Evolutionary conservation across 2,888 invertebrate species (phyloP).

Genomic region (Agrochola lota): DNA sequence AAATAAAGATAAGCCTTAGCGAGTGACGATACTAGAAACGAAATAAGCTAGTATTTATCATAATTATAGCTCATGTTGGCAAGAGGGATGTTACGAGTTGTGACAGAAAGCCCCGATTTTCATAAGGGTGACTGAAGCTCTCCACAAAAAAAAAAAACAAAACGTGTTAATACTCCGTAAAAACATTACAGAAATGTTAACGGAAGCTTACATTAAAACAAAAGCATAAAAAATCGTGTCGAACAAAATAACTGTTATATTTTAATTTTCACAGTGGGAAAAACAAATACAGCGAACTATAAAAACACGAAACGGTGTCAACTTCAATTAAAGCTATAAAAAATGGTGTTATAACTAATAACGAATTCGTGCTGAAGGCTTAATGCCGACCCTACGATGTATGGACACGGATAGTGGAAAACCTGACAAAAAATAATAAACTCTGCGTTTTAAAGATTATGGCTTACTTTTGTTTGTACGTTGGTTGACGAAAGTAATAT

Average conservation of each 20-base stretch:
- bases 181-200: conserved; percentile 36
- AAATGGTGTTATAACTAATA: conserved; percentile 80
- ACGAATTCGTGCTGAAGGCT: conserved; percentile 72
- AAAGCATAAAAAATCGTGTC: conserved; percentile 58
- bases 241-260: conserved; percentile 64
- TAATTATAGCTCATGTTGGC: background rate
- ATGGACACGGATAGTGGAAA: conserved; percentile 50
- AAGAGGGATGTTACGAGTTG: background rate
- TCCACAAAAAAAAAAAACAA: conserved; percentile 4
- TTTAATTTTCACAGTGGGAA: conserved; percentile 67
- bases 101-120: background rate
- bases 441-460: conserved; percentile 6
- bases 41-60: background rate
- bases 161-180: conserved; percentile 17
- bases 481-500: conserved; percentile 44
- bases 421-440: conserved; percentile 38
- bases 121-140: background rate
- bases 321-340: conserved; percentile 83
- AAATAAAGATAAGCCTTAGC: background rate
- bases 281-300: conserved; percentile 74
- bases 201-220: conserved; percentile 47
- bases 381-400: conserved; percentile 55
- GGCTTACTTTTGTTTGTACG: conserved; percentile 37
- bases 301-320: conserved; percentile 79
- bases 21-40: background rate